Base-by-base conservation (phyloP, 2,797 vertebrate species). In the Taeniopygia guttata region DNA sequence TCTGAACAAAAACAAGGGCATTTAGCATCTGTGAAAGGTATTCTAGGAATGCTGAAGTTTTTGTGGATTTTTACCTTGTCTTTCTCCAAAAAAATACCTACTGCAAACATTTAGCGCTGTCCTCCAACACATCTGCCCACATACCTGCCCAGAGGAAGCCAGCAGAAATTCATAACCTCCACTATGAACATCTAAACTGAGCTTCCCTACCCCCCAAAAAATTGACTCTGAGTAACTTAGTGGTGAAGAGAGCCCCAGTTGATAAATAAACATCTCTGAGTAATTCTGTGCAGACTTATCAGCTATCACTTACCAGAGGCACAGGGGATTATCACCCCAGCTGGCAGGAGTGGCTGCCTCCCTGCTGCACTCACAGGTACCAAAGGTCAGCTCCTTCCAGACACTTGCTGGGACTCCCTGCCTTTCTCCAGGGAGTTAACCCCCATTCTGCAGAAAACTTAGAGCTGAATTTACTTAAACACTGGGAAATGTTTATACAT, bases 371-470 rank as follows among this genome's bases (percentile, higher is more conserved):
- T 98, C 97, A 97, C 97, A 98, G 98, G 98, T 98, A 97, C 98
- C 97, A 97, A 97, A 98, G 98, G 98, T 98, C 98, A 98, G 97
- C 97, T 97, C 97, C 97, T 96, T 97, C 98, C 98, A 98, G 97
- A 79, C 95, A 63, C 89, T 93, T 89, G 78, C 86, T 67, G 88
- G 96, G 75, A 92, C 86, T 76, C 73, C 51, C 55, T 2, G 0
- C 3, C 3, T 60, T 90, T 91, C 96, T 94, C 94, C 58, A 74
- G 95, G 93, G 96, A 97, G 22, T 66, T 91, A 63, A 94, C 46
- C 72, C 63, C 55, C 92, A 73, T 92, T 86, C 86, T 54, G 42
- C 46, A 90, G 94, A 96, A 91, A 90, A 64, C 46, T 67, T 73
- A 96, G 74, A 86, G 64, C 89, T 96, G 84, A 45, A 89, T 93